Evolutionary conservation across 2,797 vertebrate genomes (phyloP).

Genomic region (Myotis planiceps): DNA sequence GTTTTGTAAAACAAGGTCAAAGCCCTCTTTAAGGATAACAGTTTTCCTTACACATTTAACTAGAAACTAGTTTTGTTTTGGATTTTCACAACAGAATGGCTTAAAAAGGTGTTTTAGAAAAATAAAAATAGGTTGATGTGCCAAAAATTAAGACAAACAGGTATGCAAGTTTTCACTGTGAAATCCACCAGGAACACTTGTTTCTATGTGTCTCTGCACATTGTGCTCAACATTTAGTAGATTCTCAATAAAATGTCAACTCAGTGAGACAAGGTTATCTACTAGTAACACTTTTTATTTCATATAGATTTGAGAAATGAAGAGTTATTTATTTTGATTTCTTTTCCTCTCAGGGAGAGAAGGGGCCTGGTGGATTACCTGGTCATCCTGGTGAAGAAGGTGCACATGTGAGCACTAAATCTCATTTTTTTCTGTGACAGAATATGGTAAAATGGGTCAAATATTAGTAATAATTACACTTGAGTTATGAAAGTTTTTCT

Average conservation of each 20-base stretch:
- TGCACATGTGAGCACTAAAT: slow-evolving; percentile 86
- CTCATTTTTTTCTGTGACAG: not conserved
- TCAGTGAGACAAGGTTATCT: not conserved
- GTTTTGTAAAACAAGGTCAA: not conserved
- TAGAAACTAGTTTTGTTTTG: not conserved
- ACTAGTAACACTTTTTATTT: not conserved
- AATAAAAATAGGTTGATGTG: not conserved
- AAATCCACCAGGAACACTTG: not conserved
- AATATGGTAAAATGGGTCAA: not conserved
- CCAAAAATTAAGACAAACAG: not conserved
- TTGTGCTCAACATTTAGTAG: not conserved
- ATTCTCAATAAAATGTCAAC: not conserved
- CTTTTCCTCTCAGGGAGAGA: slow-evolving; percentile 87
- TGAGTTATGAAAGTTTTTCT: not conserved
- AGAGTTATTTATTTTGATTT: slow-evolving; percentile 5
- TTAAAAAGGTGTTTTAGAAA: not conserved
- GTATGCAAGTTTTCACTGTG: not conserved
- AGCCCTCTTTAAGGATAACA: not conserved
- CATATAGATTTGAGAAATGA: not conserved
- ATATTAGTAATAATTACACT: not conserved
- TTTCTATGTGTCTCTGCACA: not conserved
- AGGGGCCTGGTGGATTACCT: slow-evolving; percentile 87
- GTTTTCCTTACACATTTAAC: not conserved
- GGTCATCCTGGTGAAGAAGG: slow-evolving; percentile 94
- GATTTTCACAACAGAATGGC: not conserved